Conservation (phyloP, 1,140 invertebrate species). For the Apocrypta bakeri region DNA sequence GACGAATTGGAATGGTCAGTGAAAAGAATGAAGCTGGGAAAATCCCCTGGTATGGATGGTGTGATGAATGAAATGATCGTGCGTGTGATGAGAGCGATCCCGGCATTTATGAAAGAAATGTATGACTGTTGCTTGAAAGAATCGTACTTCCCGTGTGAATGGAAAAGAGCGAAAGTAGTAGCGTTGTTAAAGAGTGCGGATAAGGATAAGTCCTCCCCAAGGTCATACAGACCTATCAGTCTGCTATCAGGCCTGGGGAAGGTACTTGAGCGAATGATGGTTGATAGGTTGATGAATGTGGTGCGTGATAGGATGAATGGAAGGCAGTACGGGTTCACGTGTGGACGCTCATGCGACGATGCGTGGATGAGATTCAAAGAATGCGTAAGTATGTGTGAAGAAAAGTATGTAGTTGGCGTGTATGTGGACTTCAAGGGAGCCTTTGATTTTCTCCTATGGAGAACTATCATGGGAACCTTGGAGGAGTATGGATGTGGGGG, state of each 20-base stretch:
- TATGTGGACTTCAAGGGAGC: constrained; percentile 69
- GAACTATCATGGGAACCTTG: constrained; percentile 56
- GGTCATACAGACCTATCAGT: no score
- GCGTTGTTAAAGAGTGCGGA: constrained; percentile 48
- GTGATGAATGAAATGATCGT: constrained; percentile 22
- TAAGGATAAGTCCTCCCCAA: no score
- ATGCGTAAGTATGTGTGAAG: neutral
- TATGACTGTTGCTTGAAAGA: constrained; percentile 6
- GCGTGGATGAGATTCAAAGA: constrained; percentile 7
- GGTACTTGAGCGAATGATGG: constrained; percentile 56
- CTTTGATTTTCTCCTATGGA: constrained; percentile 65
- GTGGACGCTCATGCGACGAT: constrained; percentile 27
- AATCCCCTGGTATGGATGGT: constrained; percentile 37
- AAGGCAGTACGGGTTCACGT: constrained; percentile 14
- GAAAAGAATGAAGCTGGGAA: neutral
- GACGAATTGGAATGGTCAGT: neutral
- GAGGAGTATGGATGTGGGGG: constrained; percentile 15
- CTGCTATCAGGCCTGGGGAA: no score
- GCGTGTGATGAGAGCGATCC: neutral
- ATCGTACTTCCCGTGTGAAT: constrained; percentile 41
- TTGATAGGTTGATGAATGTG: constrained; percentile 44
- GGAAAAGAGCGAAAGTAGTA: constrained; percentile 50
- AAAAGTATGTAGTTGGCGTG: constrained; percentile 56
- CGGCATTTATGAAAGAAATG: neutral
- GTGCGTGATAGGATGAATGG: neutral